Evolutionary conservation across 2,888 invertebrate species (phyloP).

Genomic region (Thereva unica): DNA sequence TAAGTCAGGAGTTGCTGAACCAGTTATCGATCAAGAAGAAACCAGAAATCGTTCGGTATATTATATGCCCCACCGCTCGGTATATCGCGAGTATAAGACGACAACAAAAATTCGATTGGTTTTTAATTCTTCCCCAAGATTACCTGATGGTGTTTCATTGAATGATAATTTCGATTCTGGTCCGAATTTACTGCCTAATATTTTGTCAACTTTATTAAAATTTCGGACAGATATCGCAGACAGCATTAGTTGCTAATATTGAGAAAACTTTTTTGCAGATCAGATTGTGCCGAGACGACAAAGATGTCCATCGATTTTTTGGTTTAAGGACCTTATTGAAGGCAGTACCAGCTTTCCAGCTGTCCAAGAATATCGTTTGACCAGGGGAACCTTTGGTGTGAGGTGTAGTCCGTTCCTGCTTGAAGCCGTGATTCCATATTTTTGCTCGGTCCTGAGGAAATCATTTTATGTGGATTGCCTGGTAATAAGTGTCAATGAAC

Average conservation of each 20-base stretch:
- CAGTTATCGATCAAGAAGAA: not conserved
- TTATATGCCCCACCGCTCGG: constrained; percentile 36
- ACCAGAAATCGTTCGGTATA: too few relatives aligned
- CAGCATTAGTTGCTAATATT: constrained; percentile 43
- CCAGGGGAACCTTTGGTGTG: constrained; percentile 19
- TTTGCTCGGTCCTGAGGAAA: not conserved
- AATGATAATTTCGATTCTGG: too few relatives aligned
- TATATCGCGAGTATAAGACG: constrained; percentile 31
- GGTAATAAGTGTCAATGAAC: constrained; percentile 6
- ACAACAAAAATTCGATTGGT: constrained; percentile 39
- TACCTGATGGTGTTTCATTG: constrained; percentile 40
- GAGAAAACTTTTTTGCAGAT: not conserved
- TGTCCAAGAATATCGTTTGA: constrained; percentile 32
- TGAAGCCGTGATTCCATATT: not conserved
- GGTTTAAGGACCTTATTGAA: constrained; percentile 35
- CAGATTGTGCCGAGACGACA: constrained; percentile 29
- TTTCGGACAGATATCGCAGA: constrained; percentile 25
- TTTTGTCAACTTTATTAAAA: constrained; percentile 33
- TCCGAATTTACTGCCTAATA: too few relatives aligned
- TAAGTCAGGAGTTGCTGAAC: constrained; percentile 21
- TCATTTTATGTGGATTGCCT: not conserved
- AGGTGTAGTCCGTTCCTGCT: not conserved
- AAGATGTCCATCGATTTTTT: constrained; percentile 43
- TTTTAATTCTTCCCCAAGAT: constrained; percentile 36
- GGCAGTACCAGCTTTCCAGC: constrained; percentile 26